These are phyloP conservation scores for Urocitellus parryii DNA, from an alignment of 2,113 vertebrate species.

Conservation along the genomic window DNA sequence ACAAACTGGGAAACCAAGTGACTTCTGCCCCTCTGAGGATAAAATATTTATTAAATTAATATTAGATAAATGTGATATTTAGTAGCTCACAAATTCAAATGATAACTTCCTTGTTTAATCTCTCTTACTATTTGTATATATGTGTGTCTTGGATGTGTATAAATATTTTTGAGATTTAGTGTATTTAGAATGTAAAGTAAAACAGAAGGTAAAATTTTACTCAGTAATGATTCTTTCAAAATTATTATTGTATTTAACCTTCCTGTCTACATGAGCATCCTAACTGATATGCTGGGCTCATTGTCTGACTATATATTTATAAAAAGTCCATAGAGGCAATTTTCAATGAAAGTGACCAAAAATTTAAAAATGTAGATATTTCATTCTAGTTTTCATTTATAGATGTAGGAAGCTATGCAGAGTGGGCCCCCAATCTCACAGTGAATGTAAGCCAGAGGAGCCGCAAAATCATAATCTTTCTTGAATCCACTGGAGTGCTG, in stretches of 20 bases:
- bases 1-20: background rate
- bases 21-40: background rate
- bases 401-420: background rate
- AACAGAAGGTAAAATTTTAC: slow-evolving; percentile 6
- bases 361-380: background rate
- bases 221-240: slow-evolving; percentile 1
- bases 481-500: background rate
- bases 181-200: slow-evolving; percentile 28
- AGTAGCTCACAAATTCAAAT: slow-evolving; percentile 30
- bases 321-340: background rate
- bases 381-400: background rate
- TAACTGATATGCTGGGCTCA: background rate
- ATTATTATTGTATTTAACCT: background rate
- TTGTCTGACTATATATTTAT: background rate
- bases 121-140: background rate
- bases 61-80: slow-evolving; percentile 8
- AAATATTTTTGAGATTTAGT: background rate
- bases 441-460: background rate
- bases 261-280: background rate
- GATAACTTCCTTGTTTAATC: background rate
- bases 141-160: background rate
- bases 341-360: background rate
- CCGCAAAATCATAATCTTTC: background rate
- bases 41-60: slow-evolving; percentile 38
- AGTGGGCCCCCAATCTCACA: background rate